These are phyloP conservation scores for Diplazon laetatorius DNA, from an alignment of 2,888 invertebrate genomes.

Conservation along the genomic window DNA sequence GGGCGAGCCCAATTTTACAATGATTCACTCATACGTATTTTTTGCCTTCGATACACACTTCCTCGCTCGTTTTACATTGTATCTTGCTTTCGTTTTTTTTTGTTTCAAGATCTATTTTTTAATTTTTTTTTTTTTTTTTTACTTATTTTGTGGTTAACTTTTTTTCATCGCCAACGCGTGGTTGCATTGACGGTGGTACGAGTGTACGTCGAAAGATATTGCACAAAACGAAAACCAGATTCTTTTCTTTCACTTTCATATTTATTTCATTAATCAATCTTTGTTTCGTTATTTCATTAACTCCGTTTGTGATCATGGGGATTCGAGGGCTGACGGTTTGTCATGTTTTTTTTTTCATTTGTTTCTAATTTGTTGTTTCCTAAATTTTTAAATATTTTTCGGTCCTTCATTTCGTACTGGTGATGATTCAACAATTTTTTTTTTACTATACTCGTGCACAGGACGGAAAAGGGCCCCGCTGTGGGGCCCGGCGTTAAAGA, in stretches of 20 bases:
- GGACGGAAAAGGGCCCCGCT: constrained; percentile 22
- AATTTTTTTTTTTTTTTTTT: neutral
- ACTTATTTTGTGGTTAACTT: neutral
- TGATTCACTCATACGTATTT: constrained; percentile 30
- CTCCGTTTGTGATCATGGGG: constrained; percentile 11
- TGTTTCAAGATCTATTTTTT: constrained; percentile 17
- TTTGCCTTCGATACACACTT: constrained; percentile 7
- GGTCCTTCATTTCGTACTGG: constrained; percentile 10
- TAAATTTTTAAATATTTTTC: neutral
- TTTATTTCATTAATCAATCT: too few species aligned
- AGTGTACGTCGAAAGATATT: constrained; percentile 28
- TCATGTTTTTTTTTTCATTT: constrained; percentile 33
- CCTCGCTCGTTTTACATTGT: constrained; percentile 9
- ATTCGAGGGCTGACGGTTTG: constrained; percentile 33
- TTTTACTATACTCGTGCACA: constrained; percentile 19
- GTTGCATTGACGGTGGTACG: neutral
- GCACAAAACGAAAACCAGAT: neutral
- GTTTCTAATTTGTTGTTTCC: too few species aligned
- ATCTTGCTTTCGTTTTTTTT: neutral
- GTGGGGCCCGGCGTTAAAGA: neutral
- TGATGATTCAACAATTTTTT: constrained; percentile 47
- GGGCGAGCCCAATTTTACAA: constrained; percentile 39
- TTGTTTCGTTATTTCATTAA: neutral
- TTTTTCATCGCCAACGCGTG: constrained; percentile 24
- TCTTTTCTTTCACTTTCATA: too few species aligned